Evolutionary conservation across 2,888 invertebrate species (phyloP).

Genomic region (Elmis aenea): DNA sequence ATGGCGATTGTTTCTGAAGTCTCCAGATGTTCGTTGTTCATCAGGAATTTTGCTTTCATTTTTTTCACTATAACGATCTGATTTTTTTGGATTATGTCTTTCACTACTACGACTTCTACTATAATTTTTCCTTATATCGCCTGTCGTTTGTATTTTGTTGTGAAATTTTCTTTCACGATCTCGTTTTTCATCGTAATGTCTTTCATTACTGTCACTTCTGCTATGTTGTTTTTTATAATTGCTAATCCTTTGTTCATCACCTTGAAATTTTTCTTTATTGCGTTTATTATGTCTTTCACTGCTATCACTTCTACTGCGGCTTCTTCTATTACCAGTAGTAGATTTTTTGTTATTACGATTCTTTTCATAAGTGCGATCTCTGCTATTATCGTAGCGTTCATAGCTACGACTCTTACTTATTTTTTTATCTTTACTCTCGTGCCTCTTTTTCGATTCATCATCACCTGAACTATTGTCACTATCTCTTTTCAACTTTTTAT

Average conservation of each 20-base stretch:
- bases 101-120: slow-evolving; percentile 8
- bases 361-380: slow-evolving; percentile 1
- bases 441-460: slow-evolving; percentile 4
- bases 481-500: slow-evolving; percentile 1
- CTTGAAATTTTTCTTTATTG: slow-evolving; percentile 17
- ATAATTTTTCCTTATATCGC: slow-evolving; percentile 12
- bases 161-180: neutral
- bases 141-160: neutral
- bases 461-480: slow-evolving; percentile 1
- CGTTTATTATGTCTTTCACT: slow-evolving; percentile 23
- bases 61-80: slow-evolving; percentile 1
- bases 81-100: slow-evolving; percentile 1
- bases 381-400: too few species aligned
- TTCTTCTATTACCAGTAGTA: slow-evolving; percentile 5
- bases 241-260: too few species aligned
- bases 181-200: neutral
- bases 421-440: slow-evolving; percentile 14
- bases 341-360: slow-evolving; percentile 6
- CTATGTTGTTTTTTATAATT: too few species aligned
- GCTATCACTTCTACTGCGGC: slow-evolving; percentile 1
- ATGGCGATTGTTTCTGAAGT: neutral
- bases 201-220: neutral
- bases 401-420: slow-evolving; percentile 2
- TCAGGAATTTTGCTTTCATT: neutral
- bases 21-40: neutral